Evolutionary conservation across 1,140 invertebrate species (phyloP).

Genomic region (Hydropsyche tenuis): DNA sequence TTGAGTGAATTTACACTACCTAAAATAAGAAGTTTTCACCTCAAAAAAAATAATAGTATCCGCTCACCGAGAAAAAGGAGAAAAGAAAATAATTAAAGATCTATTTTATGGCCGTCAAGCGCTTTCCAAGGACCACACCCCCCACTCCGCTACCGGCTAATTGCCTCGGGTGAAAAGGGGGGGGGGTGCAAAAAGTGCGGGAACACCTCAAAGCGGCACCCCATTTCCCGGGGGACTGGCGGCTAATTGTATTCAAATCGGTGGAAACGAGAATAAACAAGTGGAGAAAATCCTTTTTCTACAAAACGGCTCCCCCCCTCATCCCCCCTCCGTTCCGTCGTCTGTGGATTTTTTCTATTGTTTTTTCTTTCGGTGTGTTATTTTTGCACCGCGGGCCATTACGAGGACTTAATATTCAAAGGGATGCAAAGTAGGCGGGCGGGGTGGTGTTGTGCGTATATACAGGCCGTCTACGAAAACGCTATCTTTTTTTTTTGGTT

Average conservation of each 20-base stretch:
- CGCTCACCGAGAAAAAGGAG: slow-evolving; percentile 4
- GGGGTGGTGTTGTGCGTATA: slow-evolving; percentile 9
- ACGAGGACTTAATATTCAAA: slow-evolving; percentile 41
- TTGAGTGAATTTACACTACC: too few relatives aligned
- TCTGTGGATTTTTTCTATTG: neutral
- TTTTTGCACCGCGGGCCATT: slow-evolving; percentile 30
- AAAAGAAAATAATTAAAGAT: slow-evolving; percentile 35
- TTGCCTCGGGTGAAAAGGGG: slow-evolving; percentile 15
- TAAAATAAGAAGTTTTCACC: too few relatives aligned
- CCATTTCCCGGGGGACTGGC: neutral
- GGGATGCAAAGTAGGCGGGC: slow-evolving; percentile 33
- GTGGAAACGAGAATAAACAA: slow-evolving; percentile 45
- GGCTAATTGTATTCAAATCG: slow-evolving; percentile 49
- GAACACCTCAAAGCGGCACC: neutral
- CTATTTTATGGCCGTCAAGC: slow-evolving; percentile 29
- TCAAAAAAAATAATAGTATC: slow-evolving; percentile 8
- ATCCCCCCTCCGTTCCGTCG: neutral
- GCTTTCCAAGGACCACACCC: slow-evolving; percentile 15
- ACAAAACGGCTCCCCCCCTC: neutral
- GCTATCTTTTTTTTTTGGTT: neutral
- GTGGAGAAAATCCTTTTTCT: slow-evolving; percentile 37
- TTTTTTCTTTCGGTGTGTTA: slow-evolving; percentile 11
- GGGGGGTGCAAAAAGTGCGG: neutral
- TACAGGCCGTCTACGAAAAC: too few relatives aligned
- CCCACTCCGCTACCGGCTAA: slow-evolving; percentile 1